These are phyloP conservation scores for Nephrotoma guestfalica DNA, from an alignment of 2,888 invertebrate species.

Conservation along the genomic window DNA sequence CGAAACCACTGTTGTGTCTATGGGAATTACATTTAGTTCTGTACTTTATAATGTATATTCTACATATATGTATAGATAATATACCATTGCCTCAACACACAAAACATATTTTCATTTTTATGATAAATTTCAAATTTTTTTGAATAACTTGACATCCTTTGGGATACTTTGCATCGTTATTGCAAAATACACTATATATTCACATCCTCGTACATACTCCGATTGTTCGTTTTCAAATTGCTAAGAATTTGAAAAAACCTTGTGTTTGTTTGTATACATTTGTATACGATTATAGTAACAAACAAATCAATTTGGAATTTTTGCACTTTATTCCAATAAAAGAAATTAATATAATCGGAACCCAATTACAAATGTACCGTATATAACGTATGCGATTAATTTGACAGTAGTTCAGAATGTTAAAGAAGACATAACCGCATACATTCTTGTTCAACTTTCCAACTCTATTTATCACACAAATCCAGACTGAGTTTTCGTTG, in stretches of 20 bases:
- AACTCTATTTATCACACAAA: background rate
- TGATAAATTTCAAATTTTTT: background rate
- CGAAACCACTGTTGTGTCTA: background rate
- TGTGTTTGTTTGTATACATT: background rate
- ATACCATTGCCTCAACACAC: background rate
- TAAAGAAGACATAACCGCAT: background rate
- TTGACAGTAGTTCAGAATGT: background rate
- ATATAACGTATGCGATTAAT: background rate
- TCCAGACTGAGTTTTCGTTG: background rate
- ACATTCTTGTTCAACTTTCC: background rate
- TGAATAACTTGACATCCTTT: background rate
- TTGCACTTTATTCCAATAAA: background rate
- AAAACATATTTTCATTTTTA: background rate
- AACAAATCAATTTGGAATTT: background rate
- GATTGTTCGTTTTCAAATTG: background rate
- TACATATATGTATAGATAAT: background rate
- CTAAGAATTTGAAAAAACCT: background rate
- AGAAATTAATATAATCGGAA: background rate
- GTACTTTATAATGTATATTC: background rate
- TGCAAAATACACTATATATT: background rate
- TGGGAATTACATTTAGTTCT: background rate
- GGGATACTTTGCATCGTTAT: background rate
- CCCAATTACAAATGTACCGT: background rate
- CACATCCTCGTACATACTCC: background rate
- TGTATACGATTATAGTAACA: background rate